Conservation (phyloP, 1,140 invertebrate genomes). For the Gonioctena quinquepunctata region DNA sequence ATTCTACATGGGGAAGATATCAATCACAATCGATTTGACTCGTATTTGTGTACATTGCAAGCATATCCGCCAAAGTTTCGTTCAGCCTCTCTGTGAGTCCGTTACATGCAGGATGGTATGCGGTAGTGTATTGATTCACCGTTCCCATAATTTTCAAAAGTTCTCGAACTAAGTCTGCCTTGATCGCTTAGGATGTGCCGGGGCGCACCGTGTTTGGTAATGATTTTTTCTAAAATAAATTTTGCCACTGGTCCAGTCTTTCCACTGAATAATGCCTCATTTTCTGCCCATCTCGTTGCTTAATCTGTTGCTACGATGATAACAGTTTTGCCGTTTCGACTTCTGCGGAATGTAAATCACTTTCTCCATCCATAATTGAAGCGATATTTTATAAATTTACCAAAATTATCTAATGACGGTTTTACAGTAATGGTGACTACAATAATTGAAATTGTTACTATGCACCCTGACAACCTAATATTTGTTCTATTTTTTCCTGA, state of each 20-base stretch:
- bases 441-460: no score
- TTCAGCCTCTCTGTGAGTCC: neutral
- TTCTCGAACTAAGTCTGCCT: neutral
- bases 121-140: neutral
- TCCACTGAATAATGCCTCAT: slow-evolving; percentile 26
- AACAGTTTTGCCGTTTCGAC: slow-evolving; percentile 27
- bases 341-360: no score
- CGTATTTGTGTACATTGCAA: neutral
- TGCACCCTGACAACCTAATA: no score
- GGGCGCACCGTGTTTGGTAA: neutral
- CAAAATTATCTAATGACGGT: no score
- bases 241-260: slow-evolving; percentile 20
- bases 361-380: no score
- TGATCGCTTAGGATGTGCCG: neutral
- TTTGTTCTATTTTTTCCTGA: no score
- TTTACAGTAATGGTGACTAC: no score
- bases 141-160: neutral
- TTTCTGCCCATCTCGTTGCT: slow-evolving; percentile 37
- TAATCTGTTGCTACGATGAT: slow-evolving; percentile 42
- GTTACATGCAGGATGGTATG: neutral
- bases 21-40: slow-evolving; percentile 10
- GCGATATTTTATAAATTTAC: no score
- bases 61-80: no score
- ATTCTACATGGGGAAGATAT: slow-evolving; percentile 25
- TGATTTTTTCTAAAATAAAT: slow-evolving; percentile 29